phyloP scores from a whole-genome alignment of 2,797 vertebrate genomes.

The Furcifer pardalis region DNA sequence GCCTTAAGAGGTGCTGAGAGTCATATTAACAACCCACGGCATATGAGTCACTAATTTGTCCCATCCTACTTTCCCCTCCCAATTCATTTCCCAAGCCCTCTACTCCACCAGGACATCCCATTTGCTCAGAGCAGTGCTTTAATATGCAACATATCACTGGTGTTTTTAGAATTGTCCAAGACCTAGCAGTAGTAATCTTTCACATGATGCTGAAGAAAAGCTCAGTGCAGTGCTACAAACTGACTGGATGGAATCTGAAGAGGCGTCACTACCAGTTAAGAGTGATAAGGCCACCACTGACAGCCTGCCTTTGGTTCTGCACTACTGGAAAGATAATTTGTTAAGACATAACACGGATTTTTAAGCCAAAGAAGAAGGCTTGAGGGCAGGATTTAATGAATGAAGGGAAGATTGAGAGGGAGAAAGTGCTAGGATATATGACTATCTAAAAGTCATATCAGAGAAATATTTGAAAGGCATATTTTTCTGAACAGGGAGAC shows the following conservation, averaged over 20 bases:
- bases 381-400: constrained; percentile 19
- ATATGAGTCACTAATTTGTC: neutral
- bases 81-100: neutral
- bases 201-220: neutral
- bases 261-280: neutral
- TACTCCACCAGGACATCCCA: neutral
- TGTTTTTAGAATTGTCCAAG: neutral
- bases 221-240: neutral
- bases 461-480: neutral
- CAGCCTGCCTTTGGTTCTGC: constrained; percentile 26
- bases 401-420: neutral
- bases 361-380: constrained; percentile 30
- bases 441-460: constrained; percentile 11
- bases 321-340: neutral
- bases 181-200: neutral
- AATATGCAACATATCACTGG: neutral
- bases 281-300: constrained; percentile 17
- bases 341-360: constrained; percentile 33
- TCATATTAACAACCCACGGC: neutral
- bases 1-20: neutral
- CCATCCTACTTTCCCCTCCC: no score
- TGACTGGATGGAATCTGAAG: neutral
- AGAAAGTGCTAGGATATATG: neutral
- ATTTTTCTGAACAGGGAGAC: neutral
- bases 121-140: neutral